phyloP scores from a whole-genome alignment of 2,797 vertebrate genomes.

The Gobionotothen gibberifrons region DNA sequence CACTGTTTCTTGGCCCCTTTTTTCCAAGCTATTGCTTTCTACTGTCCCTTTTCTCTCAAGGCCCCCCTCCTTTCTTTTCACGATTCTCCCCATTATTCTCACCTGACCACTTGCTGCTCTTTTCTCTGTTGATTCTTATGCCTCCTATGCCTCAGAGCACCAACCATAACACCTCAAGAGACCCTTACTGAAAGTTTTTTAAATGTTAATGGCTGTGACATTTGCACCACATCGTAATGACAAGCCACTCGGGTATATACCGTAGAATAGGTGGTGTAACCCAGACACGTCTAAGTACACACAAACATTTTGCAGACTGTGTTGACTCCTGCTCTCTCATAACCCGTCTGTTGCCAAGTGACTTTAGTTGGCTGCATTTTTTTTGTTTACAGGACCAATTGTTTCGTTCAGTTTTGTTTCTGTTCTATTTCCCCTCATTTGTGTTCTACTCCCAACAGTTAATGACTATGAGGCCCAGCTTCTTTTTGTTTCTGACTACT shows the following conservation, averaged over 20 bases:
- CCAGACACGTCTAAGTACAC: constrained; percentile 70
- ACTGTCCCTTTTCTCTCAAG: constrained; percentile 81
- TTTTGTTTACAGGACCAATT: constrained; percentile 84
- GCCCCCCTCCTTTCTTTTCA: constrained; percentile 82
- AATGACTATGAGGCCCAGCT: constrained; percentile 82
- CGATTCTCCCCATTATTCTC: constrained; percentile 83
- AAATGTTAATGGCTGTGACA: constrained; percentile 77
- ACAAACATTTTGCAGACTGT: constrained; percentile 73
- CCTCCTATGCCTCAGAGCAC: constrained; percentile 80
- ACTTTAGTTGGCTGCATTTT: constrained; percentile 83
- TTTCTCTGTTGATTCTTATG: constrained; percentile 86
- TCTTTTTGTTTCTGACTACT: constrained; percentile 78
- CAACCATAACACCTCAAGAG: constrained; percentile 77
- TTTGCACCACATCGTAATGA: constrained; percentile 81
- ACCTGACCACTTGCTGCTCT: constrained; percentile 89
- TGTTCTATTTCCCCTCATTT: constrained; percentile 78
- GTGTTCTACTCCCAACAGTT: constrained; percentile 78
- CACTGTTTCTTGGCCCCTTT: constrained; percentile 88
- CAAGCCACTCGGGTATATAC: constrained; percentile 76
- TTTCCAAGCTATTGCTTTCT: constrained; percentile 89
- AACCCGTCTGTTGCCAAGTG: constrained; percentile 82
- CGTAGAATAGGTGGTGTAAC: constrained; percentile 71
- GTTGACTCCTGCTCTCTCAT: constrained; percentile 84
- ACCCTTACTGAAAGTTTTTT: constrained; percentile 60
- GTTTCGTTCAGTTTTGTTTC: constrained; percentile 76